Conservation (phyloP, 1,140 invertebrate genomes). For the Eupeodes corollae region DNA sequence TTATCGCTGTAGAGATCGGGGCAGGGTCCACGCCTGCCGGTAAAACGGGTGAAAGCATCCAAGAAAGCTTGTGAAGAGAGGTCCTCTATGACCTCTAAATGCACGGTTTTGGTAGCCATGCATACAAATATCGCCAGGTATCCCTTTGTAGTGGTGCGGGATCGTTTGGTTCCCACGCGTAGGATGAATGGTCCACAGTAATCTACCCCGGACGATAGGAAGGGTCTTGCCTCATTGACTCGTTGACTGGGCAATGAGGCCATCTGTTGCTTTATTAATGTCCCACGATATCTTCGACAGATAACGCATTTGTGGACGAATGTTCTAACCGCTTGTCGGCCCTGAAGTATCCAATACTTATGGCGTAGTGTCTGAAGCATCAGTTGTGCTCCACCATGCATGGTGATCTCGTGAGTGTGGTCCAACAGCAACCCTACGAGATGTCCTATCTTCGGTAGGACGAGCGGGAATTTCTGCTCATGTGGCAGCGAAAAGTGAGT, state of each 20-base stretch:
- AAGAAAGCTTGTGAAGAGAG: conserved; percentile 16
- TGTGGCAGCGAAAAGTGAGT: not conserved
- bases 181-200: conserved; percentile 25
- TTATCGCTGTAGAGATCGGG: conserved; percentile 24
- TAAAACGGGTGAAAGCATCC: conserved; percentile 24
- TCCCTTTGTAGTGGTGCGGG: conserved; percentile 4
- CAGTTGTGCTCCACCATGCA: conserved; percentile 14
- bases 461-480: conserved; percentile 6
- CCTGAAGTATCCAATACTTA: conserved; percentile 18
- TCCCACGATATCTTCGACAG: not conserved
- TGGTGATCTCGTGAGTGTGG: conserved; percentile 1
- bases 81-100: conserved; percentile 15
- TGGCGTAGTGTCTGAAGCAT: conserved; percentile 5
- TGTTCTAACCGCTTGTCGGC: conserved; percentile 8
- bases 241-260: conserved; percentile 22
- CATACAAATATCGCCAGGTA: conserved; percentile 11
- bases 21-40: conserved; percentile 18
- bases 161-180: conserved; percentile 7
- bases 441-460: conserved; percentile 4
- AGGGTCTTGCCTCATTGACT: conserved; percentile 14
- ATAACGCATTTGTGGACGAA: not conserved
- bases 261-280: conserved; percentile 17
- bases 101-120: conserved; percentile 15
- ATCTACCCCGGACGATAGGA: conserved; percentile 22
- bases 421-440: conserved; percentile 4